phyloP scores from a whole-genome alignment of 2,113 vertebrate genomes.

The Prunella fulvescens region DNA sequence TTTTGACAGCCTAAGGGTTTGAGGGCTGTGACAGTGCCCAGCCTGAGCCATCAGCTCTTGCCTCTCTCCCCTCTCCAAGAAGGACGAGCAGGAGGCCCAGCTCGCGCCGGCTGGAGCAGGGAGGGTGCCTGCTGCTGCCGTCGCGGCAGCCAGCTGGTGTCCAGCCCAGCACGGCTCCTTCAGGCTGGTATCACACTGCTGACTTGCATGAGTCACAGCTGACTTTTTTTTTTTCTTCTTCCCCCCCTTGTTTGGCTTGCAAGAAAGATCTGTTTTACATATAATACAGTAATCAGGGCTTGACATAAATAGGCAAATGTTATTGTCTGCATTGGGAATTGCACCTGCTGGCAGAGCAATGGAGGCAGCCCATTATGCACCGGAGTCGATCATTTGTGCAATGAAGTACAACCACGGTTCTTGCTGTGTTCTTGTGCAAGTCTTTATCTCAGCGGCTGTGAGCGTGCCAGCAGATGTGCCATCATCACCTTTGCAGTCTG shows the following conservation, averaged over 20 bases:
- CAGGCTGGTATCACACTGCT: not conserved
- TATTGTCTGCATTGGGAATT: constrained; percentile 34
- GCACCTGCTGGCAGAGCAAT: constrained; percentile 48
- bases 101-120: not conserved
- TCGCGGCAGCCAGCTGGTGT: constrained; percentile 28
- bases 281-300: constrained; percentile 55
- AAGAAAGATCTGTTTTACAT: constrained; percentile 45
- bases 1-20: not conserved
- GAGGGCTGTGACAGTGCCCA: not conserved
- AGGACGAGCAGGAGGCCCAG: not conserved
- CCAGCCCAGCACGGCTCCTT: constrained; percentile 32
- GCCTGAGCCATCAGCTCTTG: not conserved
- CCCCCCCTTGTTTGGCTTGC: not conserved
- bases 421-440: constrained; percentile 17
- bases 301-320: constrained; percentile 48
- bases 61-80: not conserved
- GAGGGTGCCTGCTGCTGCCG: not conserved
- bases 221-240: not conserved
- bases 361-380: constrained; percentile 27
- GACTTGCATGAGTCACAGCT: constrained; percentile 17
- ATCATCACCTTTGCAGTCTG: constrained; percentile 21
- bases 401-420: not conserved
- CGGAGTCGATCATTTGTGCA: not conserved
- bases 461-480: not conserved
- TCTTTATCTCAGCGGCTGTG: not conserved